phyloP scores from a whole-genome alignment of 1,140 invertebrate species.

The Aphelenchoides avenae region DNA sequence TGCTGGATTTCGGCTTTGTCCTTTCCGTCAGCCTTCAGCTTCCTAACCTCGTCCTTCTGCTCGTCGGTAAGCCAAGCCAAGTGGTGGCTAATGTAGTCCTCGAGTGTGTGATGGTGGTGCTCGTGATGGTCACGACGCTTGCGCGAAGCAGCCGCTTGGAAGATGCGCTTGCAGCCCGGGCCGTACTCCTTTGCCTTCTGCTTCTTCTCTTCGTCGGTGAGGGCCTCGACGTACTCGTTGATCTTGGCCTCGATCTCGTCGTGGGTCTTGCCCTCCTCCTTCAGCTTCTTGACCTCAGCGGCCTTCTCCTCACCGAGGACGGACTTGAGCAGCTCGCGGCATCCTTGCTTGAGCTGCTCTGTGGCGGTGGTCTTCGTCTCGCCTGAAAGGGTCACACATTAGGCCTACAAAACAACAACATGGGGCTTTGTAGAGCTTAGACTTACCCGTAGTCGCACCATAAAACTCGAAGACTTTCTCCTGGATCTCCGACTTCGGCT shows the following conservation, averaged over 20 bases:
- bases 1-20: slow-evolving; percentile 32
- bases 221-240: slow-evolving; percentile 25
- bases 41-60: slow-evolving; percentile 34
- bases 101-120: slow-evolving; percentile 25
- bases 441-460: slow-evolving; percentile 23
- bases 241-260: slow-evolving; percentile 20
- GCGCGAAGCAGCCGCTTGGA: slow-evolving; percentile 9
- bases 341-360: slow-evolving; percentile 22
- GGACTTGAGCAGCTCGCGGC: slow-evolving; percentile 30
- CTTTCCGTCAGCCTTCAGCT: slow-evolving; percentile 32
- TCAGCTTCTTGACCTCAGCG: slow-evolving; percentile 22
- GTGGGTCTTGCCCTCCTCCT: slow-evolving; percentile 29
- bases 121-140: slow-evolving; percentile 24
- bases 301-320: slow-evolving; percentile 33
- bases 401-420: too few relatives aligned
- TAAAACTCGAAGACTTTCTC: slow-evolving; percentile 24
- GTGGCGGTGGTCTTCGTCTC: slow-evolving; percentile 22
- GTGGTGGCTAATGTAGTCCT: slow-evolving; percentile 32
- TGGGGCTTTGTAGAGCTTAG: too few relatives aligned
- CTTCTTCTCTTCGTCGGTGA: slow-evolving; percentile 39
- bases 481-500: slow-evolving; percentile 12
- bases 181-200: slow-evolving; percentile 18
- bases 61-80: slow-evolving; percentile 28
- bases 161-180: slow-evolving; percentile 30
- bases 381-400: slow-evolving; percentile 16